Evolutionary conservation across 2,888 invertebrate species (phyloP).

Genomic region (Pinctada fucata): DNA sequence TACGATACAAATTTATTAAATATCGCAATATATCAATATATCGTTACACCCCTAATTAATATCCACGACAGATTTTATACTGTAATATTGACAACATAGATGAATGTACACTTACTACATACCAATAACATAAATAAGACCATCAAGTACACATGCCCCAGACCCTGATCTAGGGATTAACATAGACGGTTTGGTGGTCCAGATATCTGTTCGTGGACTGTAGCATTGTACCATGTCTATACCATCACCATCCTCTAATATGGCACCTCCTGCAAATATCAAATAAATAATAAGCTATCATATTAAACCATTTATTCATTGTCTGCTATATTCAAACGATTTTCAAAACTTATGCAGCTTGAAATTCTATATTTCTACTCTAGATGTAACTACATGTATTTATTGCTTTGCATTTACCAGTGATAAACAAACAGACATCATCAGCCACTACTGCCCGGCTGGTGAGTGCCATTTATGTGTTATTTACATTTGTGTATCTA

Average conservation of each 20-base stretch:
- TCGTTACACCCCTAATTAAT: too few species aligned
- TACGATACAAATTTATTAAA: too few species aligned
- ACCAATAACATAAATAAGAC: conserved; percentile 79
- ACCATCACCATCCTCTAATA: conserved; percentile 79
- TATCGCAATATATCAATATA: too few species aligned
- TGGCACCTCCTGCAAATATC: conserved; percentile 76
- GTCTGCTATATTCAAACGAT: too few species aligned
- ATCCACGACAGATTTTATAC: too few species aligned
- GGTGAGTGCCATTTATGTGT: conserved; percentile 78
- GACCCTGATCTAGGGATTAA: conserved; percentile 79
- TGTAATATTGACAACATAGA: too few species aligned
- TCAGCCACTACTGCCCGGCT: conserved; percentile 78
- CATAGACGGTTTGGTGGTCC: conserved; percentile 78
- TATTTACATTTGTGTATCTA: conserved; percentile 66
- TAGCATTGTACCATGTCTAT: conserved; percentile 78
- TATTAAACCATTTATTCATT: too few species aligned
- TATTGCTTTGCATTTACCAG: conserved; percentile 66
- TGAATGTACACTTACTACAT: not conserved
- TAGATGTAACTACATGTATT: not conserved
- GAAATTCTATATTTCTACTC: too few species aligned
- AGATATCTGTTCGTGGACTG: conserved; percentile 77
- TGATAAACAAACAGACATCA: conserved; percentile 78
- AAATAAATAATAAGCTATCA: not conserved
- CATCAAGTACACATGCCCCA: conserved; percentile 78
- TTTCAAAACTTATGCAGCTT: too few species aligned